phyloP scores from a whole-genome alignment of 2,113 vertebrate genomes.

The Atractosteus spatula region DNA sequence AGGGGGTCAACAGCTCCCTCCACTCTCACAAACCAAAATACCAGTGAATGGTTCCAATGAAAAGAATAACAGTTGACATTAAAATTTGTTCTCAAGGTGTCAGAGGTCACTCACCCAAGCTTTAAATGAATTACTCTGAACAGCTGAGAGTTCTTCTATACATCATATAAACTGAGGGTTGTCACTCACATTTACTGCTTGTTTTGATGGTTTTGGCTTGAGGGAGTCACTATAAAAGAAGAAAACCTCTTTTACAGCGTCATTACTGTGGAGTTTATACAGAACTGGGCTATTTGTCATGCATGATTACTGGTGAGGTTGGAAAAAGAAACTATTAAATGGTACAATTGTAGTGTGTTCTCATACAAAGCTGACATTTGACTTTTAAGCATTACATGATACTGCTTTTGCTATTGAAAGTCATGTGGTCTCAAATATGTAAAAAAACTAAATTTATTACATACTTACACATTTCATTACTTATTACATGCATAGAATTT shows the following conservation, averaged over 20 bases:
- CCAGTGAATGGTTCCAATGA: constrained; percentile 20
- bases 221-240: constrained; percentile 57
- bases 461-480: not conserved
- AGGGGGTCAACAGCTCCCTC: constrained; percentile 26
- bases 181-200: constrained; percentile 55
- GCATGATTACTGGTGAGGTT: constrained; percentile 54
- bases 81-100: constrained; percentile 34
- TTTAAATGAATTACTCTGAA: constrained; percentile 31
- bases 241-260: constrained; percentile 27
- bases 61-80: constrained; percentile 21
- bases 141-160: constrained; percentile 35
- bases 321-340: constrained; percentile 51
- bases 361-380: constrained; percentile 28
- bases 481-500: not conserved
- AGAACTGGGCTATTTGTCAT: constrained; percentile 62
- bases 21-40: constrained; percentile 19
- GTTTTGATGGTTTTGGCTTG: constrained; percentile 52
- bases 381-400: constrained; percentile 33
- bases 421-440: not conserved
- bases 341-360: constrained; percentile 29
- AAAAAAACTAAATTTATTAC: not conserved
- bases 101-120: constrained; percentile 29
- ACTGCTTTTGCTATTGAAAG: constrained; percentile 11
- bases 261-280: constrained; percentile 55
- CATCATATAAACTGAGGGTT: constrained; percentile 42